phyloP scores from a whole-genome alignment of 2,888 invertebrate genomes.

The Lydus trimaculatus region DNA sequence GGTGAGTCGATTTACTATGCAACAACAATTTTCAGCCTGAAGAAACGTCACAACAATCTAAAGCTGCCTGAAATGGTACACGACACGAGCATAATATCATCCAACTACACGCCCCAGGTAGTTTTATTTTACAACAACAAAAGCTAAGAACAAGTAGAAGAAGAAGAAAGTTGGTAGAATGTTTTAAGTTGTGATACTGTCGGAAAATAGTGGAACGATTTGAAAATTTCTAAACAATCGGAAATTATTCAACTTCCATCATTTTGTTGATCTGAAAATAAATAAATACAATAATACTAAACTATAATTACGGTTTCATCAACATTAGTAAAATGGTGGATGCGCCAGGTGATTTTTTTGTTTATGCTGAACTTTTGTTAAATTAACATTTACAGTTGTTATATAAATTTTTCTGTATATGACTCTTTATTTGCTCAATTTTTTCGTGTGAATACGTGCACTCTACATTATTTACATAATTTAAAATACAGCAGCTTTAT shows the following conservation, averaged over 20 bases:
- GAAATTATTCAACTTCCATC: too few species aligned
- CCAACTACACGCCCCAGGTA: background rate
- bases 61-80: constrained; percentile 5
- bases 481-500: background rate
- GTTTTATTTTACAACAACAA: background rate
- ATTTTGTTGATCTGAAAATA: too few species aligned
- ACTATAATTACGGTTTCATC: too few species aligned
- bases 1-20: background rate
- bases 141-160: background rate
- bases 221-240: background rate
- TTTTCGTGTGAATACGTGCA: background rate
- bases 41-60: constrained; percentile 3
- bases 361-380: background rate
- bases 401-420: background rate
- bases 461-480: constrained; percentile 3
- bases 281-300: too few species aligned
- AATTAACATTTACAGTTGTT: background rate
- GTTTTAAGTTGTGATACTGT: background rate
- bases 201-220: background rate
- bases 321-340: constrained; percentile 1
- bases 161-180: background rate
- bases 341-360: background rate
- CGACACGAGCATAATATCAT: constrained; percentile 2
- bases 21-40: background rate
- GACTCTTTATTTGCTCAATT: background rate